These are phyloP conservation scores for Podarcis muralis DNA, from an alignment of 2,113 vertebrate genomes.

Conservation along the genomic window DNA sequence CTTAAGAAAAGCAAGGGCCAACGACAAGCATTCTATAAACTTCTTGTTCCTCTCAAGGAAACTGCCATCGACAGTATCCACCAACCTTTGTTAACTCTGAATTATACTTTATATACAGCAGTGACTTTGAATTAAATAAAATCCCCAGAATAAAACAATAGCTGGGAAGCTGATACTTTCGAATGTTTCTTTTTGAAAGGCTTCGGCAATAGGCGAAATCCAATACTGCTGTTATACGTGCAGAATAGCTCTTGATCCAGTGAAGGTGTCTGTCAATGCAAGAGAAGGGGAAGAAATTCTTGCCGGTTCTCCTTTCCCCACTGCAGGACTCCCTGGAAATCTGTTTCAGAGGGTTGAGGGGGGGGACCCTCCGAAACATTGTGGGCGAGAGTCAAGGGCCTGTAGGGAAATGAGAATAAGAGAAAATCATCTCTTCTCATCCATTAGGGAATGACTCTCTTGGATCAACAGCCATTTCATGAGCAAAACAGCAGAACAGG, in stretches of 20 bases:
- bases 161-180: neutral
- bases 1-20: neutral
- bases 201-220: neutral
- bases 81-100: neutral
- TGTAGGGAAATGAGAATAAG: neutral
- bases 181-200: neutral
- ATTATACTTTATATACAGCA: neutral
- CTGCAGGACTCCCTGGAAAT: neutral
- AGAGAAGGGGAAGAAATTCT: neutral
- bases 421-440: neutral
- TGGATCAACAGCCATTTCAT: neutral
- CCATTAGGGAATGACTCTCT: too few relatives aligned
- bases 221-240: neutral
- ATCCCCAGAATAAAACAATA: neutral
- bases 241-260: neutral
- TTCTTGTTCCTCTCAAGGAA: neutral
- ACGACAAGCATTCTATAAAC: neutral
- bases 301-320: neutral
- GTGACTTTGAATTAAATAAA: neutral
- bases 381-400: neutral
- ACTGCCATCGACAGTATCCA: neutral
- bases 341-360: neutral
- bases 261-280: neutral
- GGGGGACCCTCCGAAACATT: neutral
- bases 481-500: too few relatives aligned